Evolutionary conservation across 2,888 invertebrate genomes (phyloP), one percentile per base, ranked within the genome.

Genomic region (Plagiodera versicolora): DNA sequence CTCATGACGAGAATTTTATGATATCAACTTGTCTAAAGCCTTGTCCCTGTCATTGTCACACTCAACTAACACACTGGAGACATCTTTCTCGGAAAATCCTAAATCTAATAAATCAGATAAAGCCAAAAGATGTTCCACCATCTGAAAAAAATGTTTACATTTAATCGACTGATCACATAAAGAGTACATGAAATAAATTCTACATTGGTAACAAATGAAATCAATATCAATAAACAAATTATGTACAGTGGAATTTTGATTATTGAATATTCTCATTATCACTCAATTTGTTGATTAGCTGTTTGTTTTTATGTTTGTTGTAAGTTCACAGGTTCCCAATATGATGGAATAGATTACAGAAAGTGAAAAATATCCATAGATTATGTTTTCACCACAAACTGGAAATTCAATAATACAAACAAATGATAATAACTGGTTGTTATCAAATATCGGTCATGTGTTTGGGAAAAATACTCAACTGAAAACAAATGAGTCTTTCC

Each of bases 1-100:
- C 74, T 69, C 66, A 60, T 58, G 52, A 58, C 39, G 8, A 56
- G 28, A 55, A 56, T 58, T 76, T 83, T 90, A 92, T 75, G 89
- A 87, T 74, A 93, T 89, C 70, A 94, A 83, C 76, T 88, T 87
- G 78, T 94, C 94, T 73, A 95, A 83, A 47, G 94, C 94, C 81
- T 89, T 90, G 77, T 94, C 94, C 75, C 89, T 85, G 80, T 94
- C 91, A 77, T 92, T 91, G 79, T 91, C 85, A 75, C 89, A 89
- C 74, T 89, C 87, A 32, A 89, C 80, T 54, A 94, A 83, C 17
- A 92, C 92, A 60, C 86, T 85, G 0, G 88, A 88, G 51, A 90
- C 91, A 73, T 86, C 84, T 58, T 85, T 84, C 81, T 94, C 93
- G 0, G 89, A 83, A 79, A 94, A 94, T 30, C 94, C 94, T 57